Evolutionary conservation across 2,113 vertebrate species (phyloP).

Genomic region (Apteryx owenii): DNA sequence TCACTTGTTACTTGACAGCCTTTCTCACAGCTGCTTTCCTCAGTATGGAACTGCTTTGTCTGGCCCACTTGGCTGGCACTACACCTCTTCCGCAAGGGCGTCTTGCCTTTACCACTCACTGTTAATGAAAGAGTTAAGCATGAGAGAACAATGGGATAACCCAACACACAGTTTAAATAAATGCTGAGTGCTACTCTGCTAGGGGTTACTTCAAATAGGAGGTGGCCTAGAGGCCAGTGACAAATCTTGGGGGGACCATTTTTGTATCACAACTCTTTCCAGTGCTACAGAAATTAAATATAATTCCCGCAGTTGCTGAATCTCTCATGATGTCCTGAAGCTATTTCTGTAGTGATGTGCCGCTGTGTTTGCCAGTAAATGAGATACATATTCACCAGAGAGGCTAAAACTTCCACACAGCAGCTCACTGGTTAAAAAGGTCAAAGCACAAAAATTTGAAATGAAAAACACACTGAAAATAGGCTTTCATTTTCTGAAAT

Average conservation of each 20-base stretch:
- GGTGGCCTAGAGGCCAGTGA: background rate
- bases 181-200: background rate
- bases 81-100: slow-evolving; percentile 89
- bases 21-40: slow-evolving; percentile 93
- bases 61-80: slow-evolving; percentile 71
- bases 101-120: slow-evolving; percentile 95
- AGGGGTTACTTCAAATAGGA: background rate
- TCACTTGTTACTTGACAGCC: slow-evolving; percentile 98
- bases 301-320: background rate
- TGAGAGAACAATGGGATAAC: slow-evolving; percentile 23
- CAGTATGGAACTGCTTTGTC: slow-evolving; percentile 73
- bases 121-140: slow-evolving; percentile 41
- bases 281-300: background rate
- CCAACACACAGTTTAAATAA: background rate
- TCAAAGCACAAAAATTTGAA: background rate
- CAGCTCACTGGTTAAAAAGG: background rate
- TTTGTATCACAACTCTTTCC: background rate
- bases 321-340: background rate
- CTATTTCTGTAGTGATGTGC: background rate
- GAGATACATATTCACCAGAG: background rate
- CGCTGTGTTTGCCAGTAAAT: background rate
- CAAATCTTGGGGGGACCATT: background rate
- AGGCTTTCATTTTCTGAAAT: background rate
- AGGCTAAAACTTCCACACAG: background rate
- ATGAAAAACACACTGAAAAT: background rate